These are phyloP conservation scores for Eupsilia transversa DNA, from an alignment of 2,888 invertebrate genomes.

Conservation along the genomic window DNA sequence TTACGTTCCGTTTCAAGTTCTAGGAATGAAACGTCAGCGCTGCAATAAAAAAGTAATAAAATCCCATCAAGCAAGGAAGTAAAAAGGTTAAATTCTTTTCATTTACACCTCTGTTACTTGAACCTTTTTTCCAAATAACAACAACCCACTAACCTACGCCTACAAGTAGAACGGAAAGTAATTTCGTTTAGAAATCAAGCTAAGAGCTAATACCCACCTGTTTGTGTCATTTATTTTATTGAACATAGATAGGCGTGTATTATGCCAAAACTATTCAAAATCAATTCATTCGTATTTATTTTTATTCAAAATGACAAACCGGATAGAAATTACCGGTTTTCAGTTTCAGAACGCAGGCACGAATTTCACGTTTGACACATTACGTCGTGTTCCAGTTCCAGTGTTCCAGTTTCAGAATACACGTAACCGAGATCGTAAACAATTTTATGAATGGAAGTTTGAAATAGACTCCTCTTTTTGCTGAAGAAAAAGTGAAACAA, in stretches of 20 bases:
- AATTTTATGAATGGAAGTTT: neutral
- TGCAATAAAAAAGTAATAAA: neutral
- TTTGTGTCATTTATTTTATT: neutral
- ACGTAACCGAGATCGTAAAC: neutral
- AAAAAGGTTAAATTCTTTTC: neutral
- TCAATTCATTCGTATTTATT: neutral
- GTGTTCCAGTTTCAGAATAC: neutral
- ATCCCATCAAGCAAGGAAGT: neutral
- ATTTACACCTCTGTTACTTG: too few species aligned
- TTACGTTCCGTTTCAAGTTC: constrained; percentile 53
- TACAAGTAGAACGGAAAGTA: constrained; percentile 1
- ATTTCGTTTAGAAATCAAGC: constrained; percentile 45
- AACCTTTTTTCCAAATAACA: neutral
- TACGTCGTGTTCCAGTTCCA: neutral
- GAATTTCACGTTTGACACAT: constrained; percentile 21
- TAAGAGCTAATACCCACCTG: too few species aligned
- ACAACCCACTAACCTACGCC: accelerated
- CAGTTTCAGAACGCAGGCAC: constrained; percentile 22
- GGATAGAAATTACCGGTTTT: neutral
- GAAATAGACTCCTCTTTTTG: neutral
- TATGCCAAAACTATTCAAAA: accelerated
- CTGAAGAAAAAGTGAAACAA: constrained; percentile 8
- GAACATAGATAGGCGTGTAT: neutral
- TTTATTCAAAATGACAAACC: neutral
- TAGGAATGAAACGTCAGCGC: constrained; percentile 15